Evolutionary conservation across 2,888 invertebrate species (phyloP), one percentile per base, ranked within the genome.

Genomic region (Tenthredo mesomela): DNA sequence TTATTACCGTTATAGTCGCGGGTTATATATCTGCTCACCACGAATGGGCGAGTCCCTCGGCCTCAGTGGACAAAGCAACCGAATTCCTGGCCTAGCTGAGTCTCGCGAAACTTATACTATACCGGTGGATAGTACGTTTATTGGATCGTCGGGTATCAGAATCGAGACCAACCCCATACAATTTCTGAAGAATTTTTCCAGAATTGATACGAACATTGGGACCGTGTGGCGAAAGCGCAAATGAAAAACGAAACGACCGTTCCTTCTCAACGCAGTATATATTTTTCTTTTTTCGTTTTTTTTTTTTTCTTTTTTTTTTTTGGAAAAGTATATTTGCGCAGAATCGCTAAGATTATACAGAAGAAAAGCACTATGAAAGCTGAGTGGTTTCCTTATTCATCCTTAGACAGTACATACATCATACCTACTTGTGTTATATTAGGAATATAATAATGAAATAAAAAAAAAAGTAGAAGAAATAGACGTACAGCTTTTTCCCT

Each of bases 101-200:
- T 80, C 61, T 80, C 21, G 61, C 40, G 21, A 80, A 80, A 80
- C 80, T 58, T 80, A 37, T 80, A 80, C 80, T 21, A 80, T 21
- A 61, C 61, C 58, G 58, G 18, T n/a, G 21, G 80, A 61, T 40
- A 40, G 37, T 61, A 80, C 40, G 80, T 80, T 61, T 80, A 80
- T 80, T 80, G 80, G 58, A 80, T 37, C 58, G 80, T 61, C 80
- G 61, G 61, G 21, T 80, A 80, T 80, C 80, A n/a, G 80, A 18
- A 40, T 61, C 80, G 80, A 40, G 58, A 58, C 61, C 80, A 61
- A 40, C n/a, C 40, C 58, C 58, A 40, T 50, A 77, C 77, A 77
- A 77, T 77, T 77, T 61, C 78, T 80, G 18, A 25, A 80, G 78
- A 80, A 80, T 80, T 80, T 80, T 40, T 58, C 78, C 61, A 80